Conservation (phyloP, 2,888 invertebrate genomes). For the Zootermopsis nevadensis region DNA sequence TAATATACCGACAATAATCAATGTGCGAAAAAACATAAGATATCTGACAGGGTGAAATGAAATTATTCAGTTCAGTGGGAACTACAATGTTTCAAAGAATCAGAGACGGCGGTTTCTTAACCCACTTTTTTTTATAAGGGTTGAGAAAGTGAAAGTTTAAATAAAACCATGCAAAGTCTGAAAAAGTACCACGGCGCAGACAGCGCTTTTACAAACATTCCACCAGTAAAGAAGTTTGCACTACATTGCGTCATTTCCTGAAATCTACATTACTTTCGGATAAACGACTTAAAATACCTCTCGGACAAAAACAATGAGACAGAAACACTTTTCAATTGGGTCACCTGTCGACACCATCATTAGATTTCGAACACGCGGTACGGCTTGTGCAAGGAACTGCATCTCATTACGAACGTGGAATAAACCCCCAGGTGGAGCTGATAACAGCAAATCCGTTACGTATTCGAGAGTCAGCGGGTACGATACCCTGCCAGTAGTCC, state of each 20-base stretch:
- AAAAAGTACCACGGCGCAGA: not conserved
- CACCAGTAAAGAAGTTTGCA: not conserved
- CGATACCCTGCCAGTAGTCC: too few species aligned
- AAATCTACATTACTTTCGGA: not conserved
- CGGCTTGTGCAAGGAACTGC: too few species aligned
- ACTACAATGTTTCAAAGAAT: not conserved
- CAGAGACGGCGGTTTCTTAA: too few species aligned
- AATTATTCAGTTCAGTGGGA: conserved; percentile 13
- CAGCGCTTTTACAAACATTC: not conserved
- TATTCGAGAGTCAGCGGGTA: too few species aligned
- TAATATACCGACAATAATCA: too few species aligned
- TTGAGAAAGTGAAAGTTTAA: conserved; percentile 6
- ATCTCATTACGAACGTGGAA: too few species aligned
- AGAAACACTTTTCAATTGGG: too few species aligned
- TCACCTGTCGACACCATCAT: too few species aligned
- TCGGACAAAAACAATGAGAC: too few species aligned
- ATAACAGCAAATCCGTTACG: too few species aligned
- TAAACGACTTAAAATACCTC: not conserved
- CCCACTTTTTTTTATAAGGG: not conserved
- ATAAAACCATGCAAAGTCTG: not conserved
- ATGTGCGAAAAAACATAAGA: not conserved
- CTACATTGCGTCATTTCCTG: not conserved
- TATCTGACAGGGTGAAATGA: not conserved
- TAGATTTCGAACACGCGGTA: too few species aligned
- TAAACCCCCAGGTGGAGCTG: too few species aligned